Conservation (phyloP, 2,888 invertebrate species). For the Kuschelorhynchus macadamiae region DNA sequence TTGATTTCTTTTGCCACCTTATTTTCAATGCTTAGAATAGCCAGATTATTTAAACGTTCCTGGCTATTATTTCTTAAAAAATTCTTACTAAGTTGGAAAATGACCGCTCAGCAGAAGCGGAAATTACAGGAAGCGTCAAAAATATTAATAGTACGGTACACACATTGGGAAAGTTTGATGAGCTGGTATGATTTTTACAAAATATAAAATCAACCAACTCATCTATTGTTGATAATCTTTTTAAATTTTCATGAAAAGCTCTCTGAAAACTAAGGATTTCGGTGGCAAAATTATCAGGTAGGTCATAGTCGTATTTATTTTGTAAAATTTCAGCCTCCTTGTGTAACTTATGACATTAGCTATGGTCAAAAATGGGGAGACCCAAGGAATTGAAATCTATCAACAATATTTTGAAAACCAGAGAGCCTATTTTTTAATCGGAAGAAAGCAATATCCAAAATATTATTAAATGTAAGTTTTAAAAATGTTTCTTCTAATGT, state of each 20-base stretch:
- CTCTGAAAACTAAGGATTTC: neutral
- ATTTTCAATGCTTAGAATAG: neutral
- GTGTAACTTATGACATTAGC: neutral
- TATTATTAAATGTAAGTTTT: neutral
- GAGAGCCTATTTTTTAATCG: no score
- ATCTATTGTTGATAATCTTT: neutral
- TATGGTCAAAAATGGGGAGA: neutral
- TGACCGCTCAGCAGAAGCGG: constrained; percentile 1
- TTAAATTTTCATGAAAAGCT: constrained; percentile 1
- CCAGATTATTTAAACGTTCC: neutral
- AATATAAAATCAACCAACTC: neutral
- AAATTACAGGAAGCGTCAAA: neutral
- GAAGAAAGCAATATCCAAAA: no score
- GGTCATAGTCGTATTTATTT: neutral
- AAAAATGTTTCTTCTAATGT: no score
- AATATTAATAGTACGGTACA: no score
- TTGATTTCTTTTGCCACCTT: neutral
- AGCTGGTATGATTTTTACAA: neutral
- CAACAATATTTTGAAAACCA: no score
- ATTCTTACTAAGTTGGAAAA: neutral
- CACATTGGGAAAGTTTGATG: no score
- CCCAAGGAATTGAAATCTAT: no score
- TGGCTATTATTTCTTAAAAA: neutral
- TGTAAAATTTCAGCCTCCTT: neutral
- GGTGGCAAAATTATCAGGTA: neutral